Evolutionary conservation across 2,797 vertebrate genomes (phyloP), one percentile per base, ranked within the genome.

Genomic region (Hirundo rustica): DNA sequence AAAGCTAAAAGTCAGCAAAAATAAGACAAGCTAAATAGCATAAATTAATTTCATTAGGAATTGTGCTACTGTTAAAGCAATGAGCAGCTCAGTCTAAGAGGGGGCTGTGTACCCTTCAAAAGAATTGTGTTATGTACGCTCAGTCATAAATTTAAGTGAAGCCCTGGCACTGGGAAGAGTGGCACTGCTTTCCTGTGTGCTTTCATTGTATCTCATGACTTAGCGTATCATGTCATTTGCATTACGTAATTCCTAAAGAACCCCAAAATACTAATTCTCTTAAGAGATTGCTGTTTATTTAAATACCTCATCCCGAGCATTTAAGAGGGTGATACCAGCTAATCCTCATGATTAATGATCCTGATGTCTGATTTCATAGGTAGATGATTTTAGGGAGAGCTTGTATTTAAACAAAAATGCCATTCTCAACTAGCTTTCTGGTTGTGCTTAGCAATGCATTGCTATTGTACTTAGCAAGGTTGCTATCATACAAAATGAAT

Each of bases 201-300:
- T 82, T 45, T 47, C 16, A 27, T 45, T 88, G 21, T 68, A 38
- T 73, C 48, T 65, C 62, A 21, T 65, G 72, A 91, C 68, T 72
- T 79, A 29, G 36, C 1, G 2, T 26, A 68, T 83, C 66, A 11
- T 50, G 54, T 85, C 7, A 92, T 79, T 91, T 91, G 36, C 38
- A 45, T 96, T 97, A 96, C 1, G 2, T 93, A 96, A 96, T 76
- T 44, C 16, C 4, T 89, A 95, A 91, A 91, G 51, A 86, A 85
- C 76, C 62, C 73, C n/a, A 57, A 92, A 96, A 85, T 73, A 95
- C 89, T 87, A 94, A 94, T 81, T 97, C 83, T 66, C 81, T 83
- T 66, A 91, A 92, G 91, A 89, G 74, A 88, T 58, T 93, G 91
- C 45, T 76, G 50, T 57, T 94, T 88, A 61, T 92, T 94, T 88